Evolutionary conservation across 2,113 vertebrate genomes (phyloP).

Genomic region (Rhinogobius similis): DNA sequence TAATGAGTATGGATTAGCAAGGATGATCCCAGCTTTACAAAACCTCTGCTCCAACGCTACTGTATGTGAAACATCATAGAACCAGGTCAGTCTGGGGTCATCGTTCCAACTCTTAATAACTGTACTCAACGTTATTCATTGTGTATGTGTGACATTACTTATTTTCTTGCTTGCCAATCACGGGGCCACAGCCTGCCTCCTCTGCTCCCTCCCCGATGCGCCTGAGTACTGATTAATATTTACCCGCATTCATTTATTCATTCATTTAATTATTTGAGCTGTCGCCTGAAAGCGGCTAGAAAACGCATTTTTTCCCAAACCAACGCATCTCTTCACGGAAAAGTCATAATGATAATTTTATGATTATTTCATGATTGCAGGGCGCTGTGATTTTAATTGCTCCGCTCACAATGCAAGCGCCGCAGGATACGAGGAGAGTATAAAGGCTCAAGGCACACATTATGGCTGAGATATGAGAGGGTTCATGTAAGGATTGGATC

Average conservation of each 20-base stretch:
- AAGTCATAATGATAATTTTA: conserved; percentile 22
- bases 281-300: conserved; percentile 37
- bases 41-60: conserved; percentile 62
- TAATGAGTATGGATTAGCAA: conserved; percentile 82
- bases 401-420: conserved; percentile 26
- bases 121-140: not conserved
- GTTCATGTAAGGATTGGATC: not conserved
- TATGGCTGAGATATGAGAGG: not conserved
- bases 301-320: conserved; percentile 19
- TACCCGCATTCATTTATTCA: conserved; percentile 53
- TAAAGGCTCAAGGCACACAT: conserved; percentile 3
- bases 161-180: conserved; percentile 22
- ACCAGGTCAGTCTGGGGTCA: conserved; percentile 48
- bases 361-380: conserved; percentile 42
- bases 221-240: conserved; percentile 68
- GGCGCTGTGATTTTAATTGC: conserved; percentile 16
- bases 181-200: conserved; percentile 1
- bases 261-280: conserved; percentile 55
- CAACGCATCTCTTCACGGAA: conserved; percentile 18
- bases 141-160: conserved; percentile 4
- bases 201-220: conserved; percentile 32
- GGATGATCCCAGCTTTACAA: conserved; percentile 81
- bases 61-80: conserved; percentile 31
- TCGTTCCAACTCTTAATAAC: conserved; percentile 61
- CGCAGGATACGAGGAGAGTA: conserved; percentile 17